A percentile compares a stretch with the other conserved stretches of the same genome.
Conservation (phyloP, 1,140 invertebrate genomes). For the Heliothis virescens region DNA sequence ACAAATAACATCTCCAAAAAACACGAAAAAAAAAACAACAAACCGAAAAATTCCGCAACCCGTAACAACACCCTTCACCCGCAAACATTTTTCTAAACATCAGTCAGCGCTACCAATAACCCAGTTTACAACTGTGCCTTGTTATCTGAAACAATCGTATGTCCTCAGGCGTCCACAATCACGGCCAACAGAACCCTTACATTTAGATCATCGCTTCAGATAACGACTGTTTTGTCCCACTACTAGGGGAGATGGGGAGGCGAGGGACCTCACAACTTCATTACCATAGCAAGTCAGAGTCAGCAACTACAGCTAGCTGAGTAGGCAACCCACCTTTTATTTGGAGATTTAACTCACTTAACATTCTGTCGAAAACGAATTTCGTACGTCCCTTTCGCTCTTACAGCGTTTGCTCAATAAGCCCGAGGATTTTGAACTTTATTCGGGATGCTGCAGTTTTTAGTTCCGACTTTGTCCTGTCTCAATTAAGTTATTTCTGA, state of each 20-base stretch:
- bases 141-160: slow-evolving; percentile 51
- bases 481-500: slow-evolving; percentile 16
- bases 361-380: slow-evolving; percentile 78
- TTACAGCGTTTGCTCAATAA: slow-evolving; percentile 61
- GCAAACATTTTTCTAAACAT: slow-evolving; percentile 40
- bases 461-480: background rate
- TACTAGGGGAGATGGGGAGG: background rate
- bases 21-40: background rate
- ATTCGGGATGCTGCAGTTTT: slow-evolving; percentile 14
- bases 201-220: slow-evolving; percentile 75
- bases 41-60: background rate
- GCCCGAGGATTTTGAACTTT: slow-evolving; percentile 58
- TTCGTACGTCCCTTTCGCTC: slow-evolving; percentile 66
- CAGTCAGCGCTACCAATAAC: slow-evolving; percentile 44
- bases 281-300: slow-evolving; percentile 72
- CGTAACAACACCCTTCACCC: background rate
- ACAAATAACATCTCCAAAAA: background rate
- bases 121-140: slow-evolving; percentile 50
- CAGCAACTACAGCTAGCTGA: slow-evolving; percentile 70
- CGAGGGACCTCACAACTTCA: slow-evolving; percentile 66
- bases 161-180: slow-evolving; percentile 74
- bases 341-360: slow-evolving; percentile 83
- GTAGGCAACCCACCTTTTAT: slow-evolving; percentile 80
- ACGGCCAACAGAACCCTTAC: slow-evolving; percentile 66
- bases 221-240: slow-evolving; percentile 71